phyloP scores from a whole-genome alignment of 2,113 vertebrate species.

The Crypturellus undulatus region DNA sequence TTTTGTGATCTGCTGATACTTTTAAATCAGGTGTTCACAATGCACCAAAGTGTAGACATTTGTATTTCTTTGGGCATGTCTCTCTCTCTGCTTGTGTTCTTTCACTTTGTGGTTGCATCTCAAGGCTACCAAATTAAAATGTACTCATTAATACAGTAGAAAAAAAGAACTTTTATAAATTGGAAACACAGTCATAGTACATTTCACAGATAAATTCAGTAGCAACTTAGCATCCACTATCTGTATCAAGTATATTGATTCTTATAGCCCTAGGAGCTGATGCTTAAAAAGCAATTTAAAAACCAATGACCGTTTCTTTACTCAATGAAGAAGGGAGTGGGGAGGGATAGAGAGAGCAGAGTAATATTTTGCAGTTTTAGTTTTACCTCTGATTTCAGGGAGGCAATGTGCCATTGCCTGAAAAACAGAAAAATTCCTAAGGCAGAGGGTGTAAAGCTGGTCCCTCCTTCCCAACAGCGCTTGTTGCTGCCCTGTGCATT shows the following conservation, averaged over 20 bases:
- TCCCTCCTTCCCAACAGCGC: neutral
- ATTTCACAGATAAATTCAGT: conserved; percentile 36
- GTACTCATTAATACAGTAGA: neutral
- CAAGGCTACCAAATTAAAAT: conserved; percentile 4
- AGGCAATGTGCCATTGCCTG: neutral
- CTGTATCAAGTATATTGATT: neutral
- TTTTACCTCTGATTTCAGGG: conserved; percentile 49
- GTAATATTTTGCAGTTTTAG: neutral
- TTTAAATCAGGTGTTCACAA: neutral
- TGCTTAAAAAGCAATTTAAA: neutral
- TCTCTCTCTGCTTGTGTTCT: neutral
- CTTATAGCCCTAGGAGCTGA: neutral
- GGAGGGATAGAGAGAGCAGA: neutral
- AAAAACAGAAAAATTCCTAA: neutral
- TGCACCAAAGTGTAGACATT: neutral
- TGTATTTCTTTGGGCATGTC: neutral
- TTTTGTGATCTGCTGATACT: neutral
- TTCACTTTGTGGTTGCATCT: neutral
- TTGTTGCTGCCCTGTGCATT: neutral
- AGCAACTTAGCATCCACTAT: neutral
- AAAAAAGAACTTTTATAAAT: conserved; percentile 3
- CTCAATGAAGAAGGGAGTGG: neutral
- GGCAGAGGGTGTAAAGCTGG: neutral
- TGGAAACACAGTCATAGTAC: neutral
- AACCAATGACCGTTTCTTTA: neutral